phyloP scores from a whole-genome alignment of 2,113 vertebrate genomes.

The Solea senegalensis region DNA sequence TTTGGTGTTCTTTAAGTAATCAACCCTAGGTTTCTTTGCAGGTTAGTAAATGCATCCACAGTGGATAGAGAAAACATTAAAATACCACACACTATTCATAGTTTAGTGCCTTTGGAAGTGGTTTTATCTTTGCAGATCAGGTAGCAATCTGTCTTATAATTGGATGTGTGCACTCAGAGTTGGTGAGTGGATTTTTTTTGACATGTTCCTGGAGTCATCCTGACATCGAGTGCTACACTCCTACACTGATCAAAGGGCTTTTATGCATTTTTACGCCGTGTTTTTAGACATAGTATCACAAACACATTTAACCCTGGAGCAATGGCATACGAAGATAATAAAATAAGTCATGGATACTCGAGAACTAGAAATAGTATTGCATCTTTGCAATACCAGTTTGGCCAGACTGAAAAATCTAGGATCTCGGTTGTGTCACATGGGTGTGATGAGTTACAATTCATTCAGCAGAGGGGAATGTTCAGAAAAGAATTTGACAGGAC shows the following conservation, averaged over 20 bases:
- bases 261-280: neutral
- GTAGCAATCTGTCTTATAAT: neutral
- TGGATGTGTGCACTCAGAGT: neutral
- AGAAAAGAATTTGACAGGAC: conserved; percentile 4
- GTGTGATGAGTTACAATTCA: neutral
- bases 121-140: neutral
- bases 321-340: neutral
- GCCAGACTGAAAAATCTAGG: neutral
- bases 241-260: conserved; percentile 27
- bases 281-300: neutral
- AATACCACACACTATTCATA: neutral
- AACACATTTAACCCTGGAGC: neutral
- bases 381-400: neutral
- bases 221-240: conserved; percentile 37
- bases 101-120: neutral
- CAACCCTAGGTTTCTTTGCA: too few relatives aligned
- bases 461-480: neutral
- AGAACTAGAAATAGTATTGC: too few relatives aligned
- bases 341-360: too few relatives aligned
- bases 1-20: neutral
- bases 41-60: too few relatives aligned
- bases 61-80: neutral
- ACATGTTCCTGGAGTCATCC: conserved; percentile 10
- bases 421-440: conserved; percentile 1
- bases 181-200: neutral